Conservation (phyloP, 2,113 vertebrate genomes). For the Octodon degus region DNA sequence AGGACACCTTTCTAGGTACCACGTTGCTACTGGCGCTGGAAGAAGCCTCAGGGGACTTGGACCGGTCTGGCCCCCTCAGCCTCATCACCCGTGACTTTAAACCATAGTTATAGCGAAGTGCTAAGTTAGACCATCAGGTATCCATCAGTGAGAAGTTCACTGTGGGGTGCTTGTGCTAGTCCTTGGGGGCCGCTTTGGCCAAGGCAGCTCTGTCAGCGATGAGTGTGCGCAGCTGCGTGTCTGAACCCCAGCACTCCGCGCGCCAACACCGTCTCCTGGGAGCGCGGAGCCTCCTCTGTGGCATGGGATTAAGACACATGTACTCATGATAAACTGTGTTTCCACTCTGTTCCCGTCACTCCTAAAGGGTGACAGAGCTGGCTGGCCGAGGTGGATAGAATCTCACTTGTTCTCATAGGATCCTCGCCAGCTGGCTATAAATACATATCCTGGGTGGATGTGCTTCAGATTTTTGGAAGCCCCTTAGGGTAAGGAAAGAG, state of each 20-base stretch:
- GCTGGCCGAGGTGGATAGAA: fast-evolving
- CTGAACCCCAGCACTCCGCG: fast-evolving
- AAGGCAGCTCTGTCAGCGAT: fast-evolving
- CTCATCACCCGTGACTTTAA: fast-evolving
- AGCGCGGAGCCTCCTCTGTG: fast-evolving
- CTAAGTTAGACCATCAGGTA: neutral
- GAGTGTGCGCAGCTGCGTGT: fast-evolving
- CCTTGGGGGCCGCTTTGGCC: neutral
- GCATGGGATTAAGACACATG: neutral
- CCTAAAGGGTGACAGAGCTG: fast-evolving
- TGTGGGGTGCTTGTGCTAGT: fast-evolving
- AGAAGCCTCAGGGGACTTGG: neutral
- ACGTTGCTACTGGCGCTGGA: fast-evolving
- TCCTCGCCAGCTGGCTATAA: neutral
- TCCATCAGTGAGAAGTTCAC: neutral
- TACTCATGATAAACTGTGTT: neutral
- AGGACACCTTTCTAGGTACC: fast-evolving
- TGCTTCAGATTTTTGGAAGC: neutral
- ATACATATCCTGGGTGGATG: neutral
- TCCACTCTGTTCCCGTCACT: neutral
- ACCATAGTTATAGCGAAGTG: neutral
- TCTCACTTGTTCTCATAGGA: neutral
- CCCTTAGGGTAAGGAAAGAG: constrained; percentile 37
- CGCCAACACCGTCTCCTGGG: fast-evolving
- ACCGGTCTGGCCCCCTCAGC: fast-evolving